These are phyloP conservation scores for Ruditapes philippinarum DNA, from an alignment of 1,140 invertebrate species.

Conservation along the genomic window DNA sequence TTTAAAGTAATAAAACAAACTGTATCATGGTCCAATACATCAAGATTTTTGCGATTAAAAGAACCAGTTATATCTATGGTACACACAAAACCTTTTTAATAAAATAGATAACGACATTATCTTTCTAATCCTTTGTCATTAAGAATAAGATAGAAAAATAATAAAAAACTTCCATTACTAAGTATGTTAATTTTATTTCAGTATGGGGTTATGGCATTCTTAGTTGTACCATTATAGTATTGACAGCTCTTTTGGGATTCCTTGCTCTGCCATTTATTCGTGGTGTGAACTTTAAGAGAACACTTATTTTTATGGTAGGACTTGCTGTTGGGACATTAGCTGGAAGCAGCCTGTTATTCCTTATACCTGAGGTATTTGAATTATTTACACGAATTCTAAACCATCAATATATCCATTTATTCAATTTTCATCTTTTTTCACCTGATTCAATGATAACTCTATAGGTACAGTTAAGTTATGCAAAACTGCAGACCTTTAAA, in stretches of 20 bases:
- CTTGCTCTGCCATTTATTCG: conserved; percentile 89
- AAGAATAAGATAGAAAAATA: not conserved
- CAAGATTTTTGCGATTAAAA: not conserved
- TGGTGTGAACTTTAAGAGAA: conserved; percentile 88
- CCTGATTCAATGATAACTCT: too few species aligned
- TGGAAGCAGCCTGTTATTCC: conserved; percentile 90
- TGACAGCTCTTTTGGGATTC: conserved; percentile 89
- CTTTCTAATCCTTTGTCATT: not conserved
- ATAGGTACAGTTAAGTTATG: too few species aligned
- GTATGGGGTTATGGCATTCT: conserved; percentile 90
- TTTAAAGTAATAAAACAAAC: not conserved
- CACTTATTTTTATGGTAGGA: conserved; percentile 90
- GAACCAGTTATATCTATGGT: not conserved
- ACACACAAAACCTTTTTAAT: not conserved
- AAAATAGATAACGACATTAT: not conserved
- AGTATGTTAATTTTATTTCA: conserved; percentile 77
- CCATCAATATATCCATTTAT: too few species aligned
- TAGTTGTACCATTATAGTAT: conserved; percentile 89
- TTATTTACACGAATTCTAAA: too few species aligned
- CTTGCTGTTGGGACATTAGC: conserved; percentile 90
- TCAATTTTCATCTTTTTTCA: too few species aligned
- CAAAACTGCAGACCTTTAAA: too few species aligned
- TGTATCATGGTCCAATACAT: not conserved
- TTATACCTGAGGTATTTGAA: conserved; percentile 89
- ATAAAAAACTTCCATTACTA: not conserved